Conservation (phyloP, 2,113 vertebrate genomes). For the Rattus norvegicus region DNA sequence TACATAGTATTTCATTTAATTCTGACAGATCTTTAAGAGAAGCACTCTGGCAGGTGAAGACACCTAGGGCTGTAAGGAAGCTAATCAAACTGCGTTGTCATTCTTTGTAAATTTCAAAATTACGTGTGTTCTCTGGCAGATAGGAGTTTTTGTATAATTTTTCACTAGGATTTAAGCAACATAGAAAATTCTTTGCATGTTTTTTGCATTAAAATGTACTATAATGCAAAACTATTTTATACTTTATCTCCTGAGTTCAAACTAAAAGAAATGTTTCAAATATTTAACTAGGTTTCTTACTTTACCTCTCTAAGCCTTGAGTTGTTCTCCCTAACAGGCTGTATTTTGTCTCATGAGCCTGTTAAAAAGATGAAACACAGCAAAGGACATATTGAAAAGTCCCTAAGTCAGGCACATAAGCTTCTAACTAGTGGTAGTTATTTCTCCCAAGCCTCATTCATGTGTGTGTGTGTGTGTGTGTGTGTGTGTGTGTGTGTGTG, state of each 20-base stretch:
- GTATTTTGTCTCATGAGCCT: not conserved
- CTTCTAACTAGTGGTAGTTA: not conserved
- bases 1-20: slow-evolving; percentile 26
- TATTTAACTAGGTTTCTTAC: slow-evolving; percentile 32
- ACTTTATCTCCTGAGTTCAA: slow-evolving; percentile 13
- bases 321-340: not conserved
- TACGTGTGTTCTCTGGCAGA: slow-evolving; percentile 27
- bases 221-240: slow-evolving; percentile 22
- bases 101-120: not conserved
- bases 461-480: not conserved
- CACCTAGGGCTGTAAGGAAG: slow-evolving; percentile 12
- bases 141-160: slow-evolving; percentile 30
- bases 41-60: slow-evolving; percentile 11
- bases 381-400: not conserved
- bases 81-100: not conserved
- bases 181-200: not conserved
- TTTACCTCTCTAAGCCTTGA: slow-evolving; percentile 1
- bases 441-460: not conserved
- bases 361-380: not conserved
- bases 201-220: slow-evolving; percentile 37
- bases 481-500: too few species aligned
- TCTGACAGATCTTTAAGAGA: slow-evolving; percentile 41
- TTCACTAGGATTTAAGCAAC: not conserved
- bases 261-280: slow-evolving; percentile 42
- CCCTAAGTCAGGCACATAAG: not conserved